Base-by-base conservation (phyloP, 2,113 vertebrate species). In the Macrotus californicus region DNA sequence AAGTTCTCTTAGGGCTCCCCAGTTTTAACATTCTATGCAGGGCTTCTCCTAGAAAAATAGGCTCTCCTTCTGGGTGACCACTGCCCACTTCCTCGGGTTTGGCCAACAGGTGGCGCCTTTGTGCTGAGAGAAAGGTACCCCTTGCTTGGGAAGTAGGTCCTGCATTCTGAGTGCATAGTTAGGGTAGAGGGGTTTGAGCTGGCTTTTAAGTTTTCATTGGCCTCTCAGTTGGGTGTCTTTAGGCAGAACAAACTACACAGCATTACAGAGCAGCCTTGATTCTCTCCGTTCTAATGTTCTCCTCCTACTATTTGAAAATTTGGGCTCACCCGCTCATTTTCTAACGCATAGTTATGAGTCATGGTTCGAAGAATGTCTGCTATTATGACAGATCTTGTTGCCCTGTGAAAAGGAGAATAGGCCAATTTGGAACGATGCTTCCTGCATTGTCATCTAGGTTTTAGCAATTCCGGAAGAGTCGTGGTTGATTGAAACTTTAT, bases 81-180 rank as follows among this genome's bases (percentile, higher is more conserved):
- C 3, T 41, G 34, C 18, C 18, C 5, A 41, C 3, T 29, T 66
- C 39, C 29, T 0, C 2, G n/a, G 8, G 7, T 9, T 54, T 39
- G 41, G n/a, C 43, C 94, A 66, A 77, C 13, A 96, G 94, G 22
- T 79, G 95, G 87, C 19, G 22, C 80, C 8, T 14, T 76, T 48
- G 77, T 19, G 26, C 26, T 26, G 39, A 41, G 15, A 24, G n/a
- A n/a, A 72, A 34, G 1, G 1, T 18, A 2, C 0, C 41, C 9
- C 4, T 39, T 31, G 6, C 10, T 31, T 1, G 43, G 48, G 18
- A 14, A 7, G 11, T 0, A 7, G 64, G 39, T 8, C 34, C 34
- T 31, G 15, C 43, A 11, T 43, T 15, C 22, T 1, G 13, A 11
- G 6, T 11, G 4, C 11, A 0, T 0, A 5, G 1, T 50, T 5